Base-by-base conservation (phyloP, 2,797 vertebrate species). In the Myripristis jacobus region DNA sequence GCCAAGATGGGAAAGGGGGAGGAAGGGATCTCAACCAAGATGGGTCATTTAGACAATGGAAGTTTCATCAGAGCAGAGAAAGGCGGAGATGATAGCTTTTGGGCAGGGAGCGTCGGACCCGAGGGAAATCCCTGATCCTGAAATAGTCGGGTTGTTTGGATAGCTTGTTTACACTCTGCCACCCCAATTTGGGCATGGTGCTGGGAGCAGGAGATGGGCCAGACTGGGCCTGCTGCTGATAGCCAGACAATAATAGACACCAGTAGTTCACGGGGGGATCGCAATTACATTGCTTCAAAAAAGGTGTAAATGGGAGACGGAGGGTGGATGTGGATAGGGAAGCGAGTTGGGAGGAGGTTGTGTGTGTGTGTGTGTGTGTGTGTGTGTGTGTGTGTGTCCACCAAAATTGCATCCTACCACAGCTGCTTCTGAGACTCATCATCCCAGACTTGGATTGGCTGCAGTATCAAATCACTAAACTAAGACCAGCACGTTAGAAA, bases 111-210 rank as follows among this genome's bases (percentile, higher is more conserved):
- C 15, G 2, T 3, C 7, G 54, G 63, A 59, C 82, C 64, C 38
- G 0, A 68, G 73, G 85, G 80, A 87, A 79, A 83, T 77, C 85
- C 80, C 56, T 31, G 34, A 22, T 81, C 70, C 73, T 2, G 24
- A 84, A 89, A 90, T 81, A 87, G 68, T 38, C 0, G 0, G 15
- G 18, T 50, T 85, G 75, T 85, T 88, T 81, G 51, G 81, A 83
- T 68, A 51, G 76, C 73, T 80, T 89, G 88, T 90, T 90, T 91
- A 86, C 80, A 80, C 70, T 80, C 76, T 63, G 75, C 75, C 82
- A 86, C 80, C 86, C 73, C 83, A 91, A 85, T 92, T 85, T 89
- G 63, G 85, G 61, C 46, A 52, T 21, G 47, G 70, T 63, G 70
- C 58, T 51, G 68, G 54, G 71, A 77, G 75, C 81, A 88, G 87